Conservation (phyloP, 2,113 vertebrate species). For the Indicator indicator region DNA sequence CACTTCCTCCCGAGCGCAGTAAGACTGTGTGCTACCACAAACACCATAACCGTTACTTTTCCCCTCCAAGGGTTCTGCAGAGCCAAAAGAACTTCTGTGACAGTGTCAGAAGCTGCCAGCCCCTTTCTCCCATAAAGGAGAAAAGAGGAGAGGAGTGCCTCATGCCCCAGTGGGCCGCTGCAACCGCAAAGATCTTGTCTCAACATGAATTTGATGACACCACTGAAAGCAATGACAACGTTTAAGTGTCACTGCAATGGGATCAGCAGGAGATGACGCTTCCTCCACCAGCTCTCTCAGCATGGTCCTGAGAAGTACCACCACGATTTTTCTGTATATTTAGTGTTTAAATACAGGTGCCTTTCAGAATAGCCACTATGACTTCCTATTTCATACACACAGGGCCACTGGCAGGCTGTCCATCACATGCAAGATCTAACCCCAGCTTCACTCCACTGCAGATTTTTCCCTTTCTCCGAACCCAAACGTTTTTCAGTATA, state of each 20-base stretch:
- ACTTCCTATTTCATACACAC: neutral
- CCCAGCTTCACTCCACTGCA: neutral
- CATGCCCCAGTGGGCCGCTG: neutral
- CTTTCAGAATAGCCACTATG: neutral
- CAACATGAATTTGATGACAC: rapidly evolving
- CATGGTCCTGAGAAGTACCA: neutral
- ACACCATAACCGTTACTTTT: neutral
- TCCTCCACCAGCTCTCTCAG: neutral
- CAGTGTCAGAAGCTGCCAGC: neutral
- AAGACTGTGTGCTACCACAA: neutral
- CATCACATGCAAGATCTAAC: rapidly evolving
- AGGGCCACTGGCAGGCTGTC: neutral
- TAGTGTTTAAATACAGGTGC: neutral
- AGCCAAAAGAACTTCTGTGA: neutral
- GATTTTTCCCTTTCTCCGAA: neutral
- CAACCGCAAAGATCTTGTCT: neutral
- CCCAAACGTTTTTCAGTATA: neutral
- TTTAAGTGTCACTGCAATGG: neutral
- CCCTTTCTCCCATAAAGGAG: neutral
- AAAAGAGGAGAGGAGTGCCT: neutral
- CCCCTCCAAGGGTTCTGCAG: neutral
- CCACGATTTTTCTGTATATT: neutral
- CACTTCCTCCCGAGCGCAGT: rapidly evolving
- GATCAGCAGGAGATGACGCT: neutral
- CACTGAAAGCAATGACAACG: rapidly evolving